phyloP scores from a whole-genome alignment of 2,113 vertebrate genomes.

The Zeus faber region DNA sequence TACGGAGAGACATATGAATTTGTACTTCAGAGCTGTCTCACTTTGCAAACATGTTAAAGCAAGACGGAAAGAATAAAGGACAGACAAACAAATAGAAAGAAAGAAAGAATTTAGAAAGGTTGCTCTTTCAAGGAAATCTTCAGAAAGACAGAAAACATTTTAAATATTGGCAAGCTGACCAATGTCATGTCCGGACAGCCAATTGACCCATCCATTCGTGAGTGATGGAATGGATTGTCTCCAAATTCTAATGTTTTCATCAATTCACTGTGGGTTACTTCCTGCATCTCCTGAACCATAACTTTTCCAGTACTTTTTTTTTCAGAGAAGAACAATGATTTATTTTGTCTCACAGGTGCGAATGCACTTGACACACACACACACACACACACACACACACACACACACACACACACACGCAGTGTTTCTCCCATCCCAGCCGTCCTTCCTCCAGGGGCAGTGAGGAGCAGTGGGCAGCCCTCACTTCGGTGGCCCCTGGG shows the following conservation, averaged over 20 bases:
- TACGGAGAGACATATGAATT: no score
- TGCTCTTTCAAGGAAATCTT: slow-evolving; percentile 14
- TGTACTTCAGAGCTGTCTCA: background rate
- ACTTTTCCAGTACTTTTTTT: slow-evolving; percentile 23
- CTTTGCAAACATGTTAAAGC: no score
- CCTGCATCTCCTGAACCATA: slow-evolving; percentile 9
- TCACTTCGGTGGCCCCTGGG: no score
- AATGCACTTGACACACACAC: no score
- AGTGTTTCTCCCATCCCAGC: no score
- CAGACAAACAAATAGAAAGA: background rate
- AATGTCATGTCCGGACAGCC: slow-evolving; percentile 38
- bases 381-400: no score
- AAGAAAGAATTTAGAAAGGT: background rate
- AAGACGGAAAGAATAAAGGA: background rate
- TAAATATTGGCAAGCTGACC: slow-evolving; percentile 4
- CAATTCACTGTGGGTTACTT: no score
- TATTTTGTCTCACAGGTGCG: no score
- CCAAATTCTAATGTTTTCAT: slow-evolving; percentile 31
- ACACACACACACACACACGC: no score
- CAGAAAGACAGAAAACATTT: slow-evolving; percentile 29
- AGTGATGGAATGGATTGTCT: slow-evolving; percentile 43
- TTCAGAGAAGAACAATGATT: no score
- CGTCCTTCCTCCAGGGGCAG: no score
- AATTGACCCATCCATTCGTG: slow-evolving; percentile 45
- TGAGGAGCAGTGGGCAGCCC: no score